Percentiles rank a stretch among this genome's conserved stretches.
Evolutionary conservation across 1,140 invertebrate species (phyloP).

Genomic region (Apis laboriosa): DNA sequence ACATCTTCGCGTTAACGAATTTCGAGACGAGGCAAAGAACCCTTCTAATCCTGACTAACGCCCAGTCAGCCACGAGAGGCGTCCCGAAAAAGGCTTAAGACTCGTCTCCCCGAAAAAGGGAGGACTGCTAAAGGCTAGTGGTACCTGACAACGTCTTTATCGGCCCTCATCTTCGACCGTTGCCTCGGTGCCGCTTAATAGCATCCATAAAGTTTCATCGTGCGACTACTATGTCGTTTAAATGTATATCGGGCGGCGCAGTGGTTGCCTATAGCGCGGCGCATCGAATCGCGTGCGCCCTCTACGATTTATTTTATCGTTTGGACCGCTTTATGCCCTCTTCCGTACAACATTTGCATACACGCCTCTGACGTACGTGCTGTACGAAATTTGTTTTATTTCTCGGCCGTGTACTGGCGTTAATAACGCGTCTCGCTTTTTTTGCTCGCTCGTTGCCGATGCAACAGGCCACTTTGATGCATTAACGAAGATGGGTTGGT

Average conservation of each 20-base stretch:
- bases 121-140: neutral
- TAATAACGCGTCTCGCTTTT: slow-evolving; percentile 30
- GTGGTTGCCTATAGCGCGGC: neutral
- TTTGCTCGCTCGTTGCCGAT: neutral
- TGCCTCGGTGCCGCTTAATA: slow-evolving; percentile 41
- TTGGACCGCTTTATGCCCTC: slow-evolving; percentile 42
- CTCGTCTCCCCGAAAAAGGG: slow-evolving; percentile 37
- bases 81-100: slow-evolving; percentile 37
- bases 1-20: slow-evolving; percentile 63
- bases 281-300: slow-evolving; percentile 51
- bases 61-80: slow-evolving; percentile 9
- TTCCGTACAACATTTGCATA: slow-evolving; percentile 45
- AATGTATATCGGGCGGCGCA: slow-evolving; percentile 50
- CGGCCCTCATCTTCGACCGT: slow-evolving; percentile 32
- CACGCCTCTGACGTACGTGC: slow-evolving; percentile 28
- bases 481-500: neutral
- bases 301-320: slow-evolving; percentile 51
- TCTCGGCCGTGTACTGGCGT: slow-evolving; percentile 34
- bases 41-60: slow-evolving; percentile 70
- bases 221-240: slow-evolving; percentile 55
- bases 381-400: slow-evolving; percentile 52
- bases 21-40: slow-evolving; percentile 46
- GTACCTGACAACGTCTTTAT: slow-evolving; percentile 49
- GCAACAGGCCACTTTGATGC: slow-evolving; percentile 6
- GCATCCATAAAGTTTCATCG: slow-evolving; percentile 53